Evolutionary conservation across 2,797 vertebrate genomes (phyloP).

Genomic region (Labeo calbasu): DNA sequence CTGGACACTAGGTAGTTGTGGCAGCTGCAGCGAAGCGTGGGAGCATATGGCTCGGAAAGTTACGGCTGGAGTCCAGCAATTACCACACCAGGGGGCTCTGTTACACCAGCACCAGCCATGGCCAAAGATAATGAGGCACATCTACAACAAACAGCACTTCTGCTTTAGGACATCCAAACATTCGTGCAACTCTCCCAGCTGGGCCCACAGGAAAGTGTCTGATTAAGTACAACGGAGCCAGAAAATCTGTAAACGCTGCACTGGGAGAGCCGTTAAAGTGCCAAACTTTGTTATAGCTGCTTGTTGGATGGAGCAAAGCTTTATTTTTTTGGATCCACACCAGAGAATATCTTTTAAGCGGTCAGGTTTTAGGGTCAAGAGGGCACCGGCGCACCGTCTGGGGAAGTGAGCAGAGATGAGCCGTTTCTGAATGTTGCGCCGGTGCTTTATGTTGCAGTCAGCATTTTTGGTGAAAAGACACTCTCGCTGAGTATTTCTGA

Average conservation of each 20-base stretch:
- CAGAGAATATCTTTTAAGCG: background rate
- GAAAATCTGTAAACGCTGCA: conserved; percentile 23
- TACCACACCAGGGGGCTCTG: conserved; percentile 63
- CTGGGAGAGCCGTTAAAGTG: background rate
- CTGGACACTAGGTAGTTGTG: conserved; percentile 54
- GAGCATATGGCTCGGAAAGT: conserved; percentile 57
- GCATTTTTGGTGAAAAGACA: conserved; percentile 12
- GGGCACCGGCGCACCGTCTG: background rate
- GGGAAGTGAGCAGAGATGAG: background rate
- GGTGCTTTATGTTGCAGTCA: conserved; percentile 25
- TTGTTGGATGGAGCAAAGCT: conserved; percentile 9
- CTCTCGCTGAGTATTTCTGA: background rate
- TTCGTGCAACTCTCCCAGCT: conserved; percentile 30
- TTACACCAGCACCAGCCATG: conserved; percentile 58
- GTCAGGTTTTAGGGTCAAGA: conserved; percentile 29
- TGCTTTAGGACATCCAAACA: conserved; percentile 50
- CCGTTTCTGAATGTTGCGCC: background rate
- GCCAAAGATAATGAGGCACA: conserved; percentile 61
- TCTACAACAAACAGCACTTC: conserved; percentile 57
- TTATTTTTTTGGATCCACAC: conserved; percentile 17
- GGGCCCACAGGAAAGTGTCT: conserved; percentile 21
- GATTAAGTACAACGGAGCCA: conserved; percentile 32
- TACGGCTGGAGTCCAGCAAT: conserved; percentile 60
- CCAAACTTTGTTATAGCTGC: conserved; percentile 19
- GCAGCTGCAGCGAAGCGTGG: conserved; percentile 58